phyloP scores from a whole-genome alignment of 2,797 vertebrate species.

The Apogon talboti region DNA sequence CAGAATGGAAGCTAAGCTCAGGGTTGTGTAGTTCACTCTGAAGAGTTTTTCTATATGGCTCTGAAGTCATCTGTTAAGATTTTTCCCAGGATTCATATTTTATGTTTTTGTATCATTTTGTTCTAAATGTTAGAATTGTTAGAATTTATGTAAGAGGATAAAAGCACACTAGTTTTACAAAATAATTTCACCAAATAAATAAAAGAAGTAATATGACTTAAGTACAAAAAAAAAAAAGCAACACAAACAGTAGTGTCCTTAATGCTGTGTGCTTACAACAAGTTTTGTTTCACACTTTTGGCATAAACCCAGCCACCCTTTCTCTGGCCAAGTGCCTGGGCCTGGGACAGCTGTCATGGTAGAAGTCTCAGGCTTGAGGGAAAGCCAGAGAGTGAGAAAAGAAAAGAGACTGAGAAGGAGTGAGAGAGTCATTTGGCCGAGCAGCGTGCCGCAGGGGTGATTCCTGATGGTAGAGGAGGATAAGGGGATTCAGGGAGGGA shows the following conservation, averaged over 20 bases:
- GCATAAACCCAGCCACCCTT: conserved; percentile 67
- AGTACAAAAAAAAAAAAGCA: conserved; percentile 27
- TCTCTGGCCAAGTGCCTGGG: conserved; percentile 73
- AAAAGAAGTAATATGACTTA: conserved; percentile 25
- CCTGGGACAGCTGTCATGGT: conserved; percentile 77
- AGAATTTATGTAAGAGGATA: conserved; percentile 40
- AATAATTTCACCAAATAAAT: conserved; percentile 1
- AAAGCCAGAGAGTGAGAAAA: conserved; percentile 68
- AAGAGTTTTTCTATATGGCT: conserved; percentile 69
- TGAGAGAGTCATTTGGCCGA: conserved; percentile 61
- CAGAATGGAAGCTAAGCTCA: conserved; percentile 68
- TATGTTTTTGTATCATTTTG: conserved; percentile 28
- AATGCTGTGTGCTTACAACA: conserved; percentile 58
- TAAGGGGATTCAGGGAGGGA: conserved; percentile 63
- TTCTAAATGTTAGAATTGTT: conserved; percentile 20
- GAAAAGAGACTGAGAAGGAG: conserved; percentile 54
- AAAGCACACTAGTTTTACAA: conserved; percentile 20
- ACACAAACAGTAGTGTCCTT: conserved; percentile 54
- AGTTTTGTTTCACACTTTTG: conserved; percentile 73
- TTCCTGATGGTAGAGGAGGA: conserved; percentile 77
- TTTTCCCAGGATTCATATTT: conserved; percentile 60
- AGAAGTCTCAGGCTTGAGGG: conserved; percentile 64
- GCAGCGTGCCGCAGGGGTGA: conserved; percentile 73
- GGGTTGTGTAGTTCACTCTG: conserved; percentile 74
- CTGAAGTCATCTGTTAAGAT: conserved; percentile 49